phyloP scores from a whole-genome alignment of 2,113 vertebrate genomes.

The Oceanites oceanicus region DNA sequence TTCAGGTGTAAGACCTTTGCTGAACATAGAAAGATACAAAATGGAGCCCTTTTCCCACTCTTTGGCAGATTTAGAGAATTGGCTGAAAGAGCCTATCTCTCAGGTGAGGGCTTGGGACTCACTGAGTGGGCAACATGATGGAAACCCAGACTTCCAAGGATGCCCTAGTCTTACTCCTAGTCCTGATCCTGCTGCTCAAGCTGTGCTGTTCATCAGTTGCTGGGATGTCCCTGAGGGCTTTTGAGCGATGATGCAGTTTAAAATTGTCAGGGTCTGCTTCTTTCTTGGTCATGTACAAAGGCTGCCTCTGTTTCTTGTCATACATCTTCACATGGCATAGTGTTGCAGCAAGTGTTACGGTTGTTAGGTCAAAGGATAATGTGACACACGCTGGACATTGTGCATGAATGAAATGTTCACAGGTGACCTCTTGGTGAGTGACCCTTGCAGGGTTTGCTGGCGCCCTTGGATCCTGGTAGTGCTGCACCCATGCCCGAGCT shows the following conservation, averaged over 20 bases:
- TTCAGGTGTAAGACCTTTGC: background rate
- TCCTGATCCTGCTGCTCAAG: background rate
- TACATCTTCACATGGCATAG: background rate
- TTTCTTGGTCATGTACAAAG: background rate
- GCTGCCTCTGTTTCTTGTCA: background rate
- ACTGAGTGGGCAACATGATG: background rate
- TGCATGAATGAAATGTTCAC: background rate
- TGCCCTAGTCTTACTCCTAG: background rate
- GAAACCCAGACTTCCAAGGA: background rate
- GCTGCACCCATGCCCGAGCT: background rate
- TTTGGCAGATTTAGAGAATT: background rate
- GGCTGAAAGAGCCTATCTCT: background rate
- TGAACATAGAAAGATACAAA: background rate
- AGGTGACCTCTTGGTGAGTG: background rate
- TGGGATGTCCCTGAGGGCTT: background rate
- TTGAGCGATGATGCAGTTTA: background rate
- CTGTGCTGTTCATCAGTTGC: background rate
- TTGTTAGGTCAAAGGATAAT: background rate
- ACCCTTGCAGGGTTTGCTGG: background rate
- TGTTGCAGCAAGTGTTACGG: rapidly evolving
- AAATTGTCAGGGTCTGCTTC: background rate
- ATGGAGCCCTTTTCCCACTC: background rate
- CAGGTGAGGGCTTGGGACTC: background rate
- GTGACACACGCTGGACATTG: background rate
- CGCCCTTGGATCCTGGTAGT: background rate